A percentile compares a stretch with the other conserved stretches of the same genome.
These are phyloP conservation scores for Psilopogon haemacephalus DNA, from an alignment of 2,113 vertebrate genomes.

Conservation along the genomic window DNA sequence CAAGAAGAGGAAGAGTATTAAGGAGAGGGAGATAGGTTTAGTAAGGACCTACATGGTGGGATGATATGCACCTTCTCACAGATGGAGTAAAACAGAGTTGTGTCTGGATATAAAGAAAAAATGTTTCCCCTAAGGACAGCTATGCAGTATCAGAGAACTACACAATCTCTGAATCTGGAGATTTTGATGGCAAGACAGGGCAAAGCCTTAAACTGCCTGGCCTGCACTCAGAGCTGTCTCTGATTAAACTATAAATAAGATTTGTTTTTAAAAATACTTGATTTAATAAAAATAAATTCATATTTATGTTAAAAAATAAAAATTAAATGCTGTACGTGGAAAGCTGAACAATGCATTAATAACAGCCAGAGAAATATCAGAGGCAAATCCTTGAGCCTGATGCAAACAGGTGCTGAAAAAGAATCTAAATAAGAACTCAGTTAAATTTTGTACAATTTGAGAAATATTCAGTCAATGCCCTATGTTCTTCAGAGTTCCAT, in stretches of 20 bases:
- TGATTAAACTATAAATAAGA: background rate
- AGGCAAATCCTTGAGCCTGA: background rate
- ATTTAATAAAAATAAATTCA: background rate
- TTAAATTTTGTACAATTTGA: background rate
- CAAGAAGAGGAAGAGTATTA: background rate
- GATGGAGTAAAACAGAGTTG: background rate
- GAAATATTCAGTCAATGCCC: constrained; percentile 28
- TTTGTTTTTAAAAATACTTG: background rate
- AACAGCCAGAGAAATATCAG: background rate
- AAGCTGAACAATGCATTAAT: background rate
- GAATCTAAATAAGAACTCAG: background rate
- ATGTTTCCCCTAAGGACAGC: background rate
- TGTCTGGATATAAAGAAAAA: background rate
- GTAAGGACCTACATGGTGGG: background rate
- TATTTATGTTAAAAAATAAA: background rate
- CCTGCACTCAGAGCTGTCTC: background rate
- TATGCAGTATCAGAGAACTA: background rate
- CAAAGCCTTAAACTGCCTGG: background rate
- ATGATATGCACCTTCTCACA: background rate
- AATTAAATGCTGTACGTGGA: background rate
- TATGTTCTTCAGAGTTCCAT: constrained; percentile 5
- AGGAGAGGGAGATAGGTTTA: background rate
- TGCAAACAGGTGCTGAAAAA: background rate
- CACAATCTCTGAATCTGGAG: background rate
- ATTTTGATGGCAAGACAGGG: background rate